Conservation (phyloP, 2,888 invertebrate species). For the Dexiosoma caninum region DNA sequence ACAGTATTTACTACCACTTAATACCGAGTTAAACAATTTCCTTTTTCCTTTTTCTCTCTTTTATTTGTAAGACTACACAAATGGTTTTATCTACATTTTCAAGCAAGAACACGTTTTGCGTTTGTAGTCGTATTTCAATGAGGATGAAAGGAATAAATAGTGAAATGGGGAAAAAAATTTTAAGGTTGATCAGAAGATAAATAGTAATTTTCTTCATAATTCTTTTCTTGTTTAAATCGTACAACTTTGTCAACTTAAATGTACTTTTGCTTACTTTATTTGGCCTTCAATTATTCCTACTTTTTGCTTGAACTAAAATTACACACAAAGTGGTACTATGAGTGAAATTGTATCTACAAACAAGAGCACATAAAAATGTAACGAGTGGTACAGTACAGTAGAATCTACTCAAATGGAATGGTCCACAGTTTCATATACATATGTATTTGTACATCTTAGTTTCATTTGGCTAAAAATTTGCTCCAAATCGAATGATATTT, state of each 20-base stretch:
- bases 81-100: conserved; percentile 40
- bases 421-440: neutral
- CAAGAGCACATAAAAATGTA: neutral
- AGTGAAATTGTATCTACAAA: neutral
- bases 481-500: no score
- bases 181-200: conserved; percentile 55
- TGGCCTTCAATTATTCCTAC: neutral
- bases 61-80: neutral
- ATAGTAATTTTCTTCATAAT: conserved; percentile 50
- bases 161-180: neutral
- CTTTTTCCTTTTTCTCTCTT: neutral
- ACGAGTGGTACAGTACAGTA: no score
- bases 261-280: conserved; percentile 46
- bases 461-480: no score
- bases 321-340: neutral
- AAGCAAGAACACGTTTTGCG: conserved; percentile 37
- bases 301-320: neutral
- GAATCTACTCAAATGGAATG: neutral
- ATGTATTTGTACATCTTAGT: no score
- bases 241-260: conserved; percentile 40
- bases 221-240: neutral
- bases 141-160: neutral
- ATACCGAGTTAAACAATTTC: neutral
- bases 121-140: no score
- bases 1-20: conserved; percentile 26